Percentiles rank a stretch among this genome's conserved stretches.
These are phyloP conservation scores for Ormyrus pomaceus DNA, from an alignment of 2,888 invertebrate species.

Conservation along the genomic window DNA sequence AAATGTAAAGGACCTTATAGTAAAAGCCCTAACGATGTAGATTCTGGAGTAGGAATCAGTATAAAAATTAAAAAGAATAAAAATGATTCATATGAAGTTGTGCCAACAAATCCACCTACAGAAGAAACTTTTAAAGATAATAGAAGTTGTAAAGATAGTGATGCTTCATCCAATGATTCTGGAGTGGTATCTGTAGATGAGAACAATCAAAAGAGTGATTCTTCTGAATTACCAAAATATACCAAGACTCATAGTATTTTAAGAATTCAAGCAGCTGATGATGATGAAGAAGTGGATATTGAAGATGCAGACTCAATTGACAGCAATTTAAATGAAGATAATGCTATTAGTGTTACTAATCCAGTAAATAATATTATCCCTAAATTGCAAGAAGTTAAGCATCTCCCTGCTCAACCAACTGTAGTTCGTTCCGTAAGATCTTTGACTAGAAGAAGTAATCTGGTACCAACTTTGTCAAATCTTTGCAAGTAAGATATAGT, in stretches of 20 bases:
- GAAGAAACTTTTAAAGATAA: conserved; percentile 59
- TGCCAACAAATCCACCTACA: conserved; percentile 63
- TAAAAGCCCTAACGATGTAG: conserved; percentile 62
- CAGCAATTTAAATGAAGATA: conserved; percentile 40
- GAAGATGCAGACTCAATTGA: conserved; percentile 59
- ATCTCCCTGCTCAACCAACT: not conserved
- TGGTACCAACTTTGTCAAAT: conserved; percentile 36
- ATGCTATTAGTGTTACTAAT: not conserved
- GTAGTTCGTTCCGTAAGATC: not conserved
- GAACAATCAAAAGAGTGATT: conserved; percentile 44
- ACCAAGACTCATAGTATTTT: conserved; percentile 65
- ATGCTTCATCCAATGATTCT: conserved; percentile 57
- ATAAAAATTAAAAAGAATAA: conserved; percentile 72
- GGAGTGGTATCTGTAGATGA: conserved; percentile 55
- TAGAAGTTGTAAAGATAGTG: conserved; percentile 54
- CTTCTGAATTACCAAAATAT: conserved; percentile 57
- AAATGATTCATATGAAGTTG: conserved; percentile 72
- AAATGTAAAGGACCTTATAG: conserved; percentile 59
- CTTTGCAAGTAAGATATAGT: conserved; percentile 49
- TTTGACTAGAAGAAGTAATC: conserved; percentile 2
- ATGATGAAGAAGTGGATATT: conserved; percentile 67
- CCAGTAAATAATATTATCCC: not conserved
- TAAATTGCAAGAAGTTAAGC: conserved; percentile 7
- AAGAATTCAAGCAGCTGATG: conserved; percentile 61
- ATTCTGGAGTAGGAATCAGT: conserved; percentile 69